Base-by-base conservation (phyloP, 2,113 vertebrate species). In the Chaenogobius annularis region DNA sequence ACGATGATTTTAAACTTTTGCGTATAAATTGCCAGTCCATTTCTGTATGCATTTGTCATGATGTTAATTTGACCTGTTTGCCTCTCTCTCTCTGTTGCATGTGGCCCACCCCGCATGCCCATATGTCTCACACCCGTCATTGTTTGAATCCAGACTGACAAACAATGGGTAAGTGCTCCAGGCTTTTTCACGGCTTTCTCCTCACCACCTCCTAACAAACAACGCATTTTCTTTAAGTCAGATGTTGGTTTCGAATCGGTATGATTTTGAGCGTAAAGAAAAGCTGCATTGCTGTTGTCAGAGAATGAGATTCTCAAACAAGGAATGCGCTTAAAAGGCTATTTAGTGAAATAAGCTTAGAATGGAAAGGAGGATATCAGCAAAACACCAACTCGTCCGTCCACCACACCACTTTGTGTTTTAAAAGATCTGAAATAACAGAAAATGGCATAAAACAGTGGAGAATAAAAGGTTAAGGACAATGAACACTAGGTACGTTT, bases 131-230 rank as follows among this genome's bases (percentile, higher is more conserved):
- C 82, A 70, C 80, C 81, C 89, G 74, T 91, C 86, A 10, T 94
- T 92, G 66, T 89, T 89, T 92, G 88, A 83, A 89, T 88, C 78
- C 95, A 94, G 97, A 92, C 88, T 93, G 88, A 92, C 93, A 92
- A 90, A 89, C 97, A 99, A 68, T 99, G 96, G 97, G 97, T 98
- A 96, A 98, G 97, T 98, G 56, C 83, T 82, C 76, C 75, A 37
- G 83, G 40, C 40, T 63, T 23, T 12, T 40, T 80, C 54, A 64
- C 71, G 7, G 1, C 37, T 56, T 55, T 48, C 47, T 62, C 37
- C 14, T 48, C 54, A 20, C 62, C 40, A 0, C 22, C 44, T 1
- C 44, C 7, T 44, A 7, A 10, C 50, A 54, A n/a, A 1, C 37
- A 40, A 40, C 37, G 6, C 15, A 19, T 19, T 20, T 10, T n/a